phyloP scores from a whole-genome alignment of 2,888 invertebrate genomes.

The Cerastis rubricosa region DNA sequence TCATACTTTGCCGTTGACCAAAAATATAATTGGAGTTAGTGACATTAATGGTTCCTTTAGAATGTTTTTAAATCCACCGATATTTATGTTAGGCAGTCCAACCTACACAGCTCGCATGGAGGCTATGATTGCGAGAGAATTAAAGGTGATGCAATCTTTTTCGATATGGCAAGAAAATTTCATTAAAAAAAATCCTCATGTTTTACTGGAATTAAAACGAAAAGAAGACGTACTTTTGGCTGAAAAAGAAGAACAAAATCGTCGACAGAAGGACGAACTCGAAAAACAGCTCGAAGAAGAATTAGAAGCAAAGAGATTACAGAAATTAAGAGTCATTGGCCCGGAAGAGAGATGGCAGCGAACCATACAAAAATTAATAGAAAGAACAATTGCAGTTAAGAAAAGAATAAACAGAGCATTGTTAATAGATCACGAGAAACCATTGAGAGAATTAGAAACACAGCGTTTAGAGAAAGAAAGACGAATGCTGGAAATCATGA shows the following conservation, averaged over 20 bases:
- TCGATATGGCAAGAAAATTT: constrained; percentile 92
- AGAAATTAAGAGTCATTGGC: constrained; percentile 82
- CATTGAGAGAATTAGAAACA: constrained; percentile 90
- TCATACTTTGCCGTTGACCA: constrained; percentile 90
- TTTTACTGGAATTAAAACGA: constrained; percentile 82
- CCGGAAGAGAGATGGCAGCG: constrained; percentile 91
- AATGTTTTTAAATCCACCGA: constrained; percentile 91
- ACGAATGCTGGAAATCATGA: constrained; percentile 90
- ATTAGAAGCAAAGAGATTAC: constrained; percentile 86
- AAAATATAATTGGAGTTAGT: constrained; percentile 92
- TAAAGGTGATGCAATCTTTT: constrained; percentile 88
- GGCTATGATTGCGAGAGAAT: constrained; percentile 88
- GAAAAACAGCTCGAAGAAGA: constrained; percentile 88
- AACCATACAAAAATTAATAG: constrained; percentile 92
- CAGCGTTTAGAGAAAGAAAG: constrained; percentile 90
- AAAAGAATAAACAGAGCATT: constrained; percentile 92
- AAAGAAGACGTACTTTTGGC: constrained; percentile 84
- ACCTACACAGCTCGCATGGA: constrained; percentile 84
- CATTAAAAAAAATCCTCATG: constrained; percentile 84
- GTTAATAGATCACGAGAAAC: constrained; percentile 91
- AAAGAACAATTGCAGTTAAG: constrained; percentile 91
- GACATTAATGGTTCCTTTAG: constrained; percentile 93
- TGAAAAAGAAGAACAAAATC: constrained; percentile 85
- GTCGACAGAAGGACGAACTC: constrained; percentile 80
- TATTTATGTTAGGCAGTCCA: constrained; percentile 86